Evolutionary conservation across 2,113 vertebrate genomes (phyloP), one percentile per base, ranked within the genome.

Genomic region (Promerops cafer): DNA sequence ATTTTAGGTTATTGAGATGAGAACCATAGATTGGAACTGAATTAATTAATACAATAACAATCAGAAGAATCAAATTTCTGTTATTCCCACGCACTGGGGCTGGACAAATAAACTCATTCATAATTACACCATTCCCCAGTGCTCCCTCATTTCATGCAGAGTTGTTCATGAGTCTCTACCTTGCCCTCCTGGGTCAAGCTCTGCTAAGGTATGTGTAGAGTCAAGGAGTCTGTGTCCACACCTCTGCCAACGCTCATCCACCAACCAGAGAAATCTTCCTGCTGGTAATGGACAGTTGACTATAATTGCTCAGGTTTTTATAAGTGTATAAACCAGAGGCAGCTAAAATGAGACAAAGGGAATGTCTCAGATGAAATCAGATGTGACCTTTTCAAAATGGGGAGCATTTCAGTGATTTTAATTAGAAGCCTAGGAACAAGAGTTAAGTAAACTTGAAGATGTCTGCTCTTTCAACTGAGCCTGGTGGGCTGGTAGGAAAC

Each of bases 291-390:
- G 79, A 50, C 42, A 63, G 63, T 31, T 94, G 59, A 47, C 50
- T 74, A 8, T 22, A 90, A 61, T 40, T 82, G 17, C 35, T 50
- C 4, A 0, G 13, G 5, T 49, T 68, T 86, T 93, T 59, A 1
- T 66, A 70, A 63, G 21, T 54, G 21, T 80, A 31, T 52, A 88
- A 93, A 69, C 74, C 79, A 95, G 90, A 84, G 60, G 64, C 61
- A 74, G 88, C 59, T 91, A 93, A 96, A 87, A 95, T 68, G 69
- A 81, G 68, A 92, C 69, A 95, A 91, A 76, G 69, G 76, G 93
- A 97, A 96, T 75, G 68, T 44, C 94, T 96, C 82, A 94, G 93
- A 90, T 93, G 71, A 97, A 97, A 96, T 97, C 97, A 95, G 85
- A 96, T 94, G 82, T 96, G 94, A 97, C 91, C 94, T 92, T 93